Percentiles rank a stretch among this genome's conserved stretches.
phyloP scores from a whole-genome alignment of 2,797 vertebrate genomes.

The Hoplostethus mediterraneus region DNA sequence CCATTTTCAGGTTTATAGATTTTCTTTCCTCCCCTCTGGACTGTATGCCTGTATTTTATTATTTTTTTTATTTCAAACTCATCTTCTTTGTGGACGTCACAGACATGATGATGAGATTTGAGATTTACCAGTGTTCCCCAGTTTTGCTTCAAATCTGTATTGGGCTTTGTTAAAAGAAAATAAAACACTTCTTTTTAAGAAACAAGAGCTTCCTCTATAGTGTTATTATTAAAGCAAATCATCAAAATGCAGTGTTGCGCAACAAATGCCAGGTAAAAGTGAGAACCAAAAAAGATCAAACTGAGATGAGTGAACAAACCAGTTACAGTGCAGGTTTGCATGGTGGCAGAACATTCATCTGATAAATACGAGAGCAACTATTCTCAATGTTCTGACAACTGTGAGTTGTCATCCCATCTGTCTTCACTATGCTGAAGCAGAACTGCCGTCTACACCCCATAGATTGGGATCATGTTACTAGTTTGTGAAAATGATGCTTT shows the following conservation, averaged over 20 bases:
- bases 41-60: slow-evolving; percentile 61
- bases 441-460: too few species aligned
- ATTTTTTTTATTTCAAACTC: slow-evolving; percentile 53
- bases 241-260: too few species aligned
- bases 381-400: too few species aligned
- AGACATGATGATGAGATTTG: slow-evolving; percentile 74
- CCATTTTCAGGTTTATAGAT: slow-evolving; percentile 48
- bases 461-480: background rate
- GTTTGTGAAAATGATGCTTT: background rate
- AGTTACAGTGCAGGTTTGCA: too few species aligned
- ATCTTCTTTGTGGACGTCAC: slow-evolving; percentile 69
- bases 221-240: slow-evolving; percentile 9
- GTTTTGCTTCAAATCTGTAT: slow-evolving; percentile 95
- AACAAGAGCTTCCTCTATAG: slow-evolving; percentile 6
- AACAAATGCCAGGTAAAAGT: too few species aligned
- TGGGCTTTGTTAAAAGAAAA: slow-evolving; percentile 93
- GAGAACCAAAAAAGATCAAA: too few species aligned
- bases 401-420: too few species aligned
- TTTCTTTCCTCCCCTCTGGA: slow-evolving; percentile 57
- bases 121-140: slow-evolving; percentile 91
- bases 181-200: slow-evolving; percentile 90
- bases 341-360: too few species aligned
- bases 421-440: too few species aligned
- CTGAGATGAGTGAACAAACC: too few species aligned
- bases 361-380: too few species aligned